phyloP scores from a whole-genome alignment of 2,797 vertebrate genomes.

The Acrossocheilus wenchowensis region DNA sequence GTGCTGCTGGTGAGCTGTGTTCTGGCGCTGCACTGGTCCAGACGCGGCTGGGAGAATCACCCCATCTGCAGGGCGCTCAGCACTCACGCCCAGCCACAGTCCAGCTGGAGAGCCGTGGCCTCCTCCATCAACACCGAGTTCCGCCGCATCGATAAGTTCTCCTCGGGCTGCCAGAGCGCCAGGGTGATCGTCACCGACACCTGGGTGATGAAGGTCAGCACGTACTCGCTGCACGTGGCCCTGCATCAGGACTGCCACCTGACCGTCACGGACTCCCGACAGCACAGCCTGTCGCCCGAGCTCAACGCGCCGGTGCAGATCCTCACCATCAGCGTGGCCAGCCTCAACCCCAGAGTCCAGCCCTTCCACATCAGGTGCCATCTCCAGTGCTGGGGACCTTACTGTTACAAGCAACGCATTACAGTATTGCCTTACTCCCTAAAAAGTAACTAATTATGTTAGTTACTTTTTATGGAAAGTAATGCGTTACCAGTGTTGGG shows the following conservation, averaged over 20 bases:
- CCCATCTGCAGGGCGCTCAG: slow-evolving; percentile 81
- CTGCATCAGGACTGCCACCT: slow-evolving; percentile 88
- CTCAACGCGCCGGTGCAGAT: slow-evolving; percentile 86
- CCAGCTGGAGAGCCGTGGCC: slow-evolving; percentile 84
- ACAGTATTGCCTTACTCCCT: no score
- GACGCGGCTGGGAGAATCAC: slow-evolving; percentile 82
- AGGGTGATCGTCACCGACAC: slow-evolving; percentile 91
- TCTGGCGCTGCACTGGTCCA: slow-evolving; percentile 86
- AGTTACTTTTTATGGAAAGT: no score
- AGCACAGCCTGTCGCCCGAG: slow-evolving; percentile 88
- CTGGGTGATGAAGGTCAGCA: slow-evolving; percentile 94
- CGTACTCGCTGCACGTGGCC: slow-evolving; percentile 85
- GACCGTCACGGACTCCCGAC: slow-evolving; percentile 85
- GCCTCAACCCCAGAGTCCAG: slow-evolving; percentile 79
- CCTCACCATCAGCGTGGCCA: slow-evolving; percentile 87
- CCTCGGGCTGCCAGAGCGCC: slow-evolving; percentile 84
- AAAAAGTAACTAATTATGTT: no score
- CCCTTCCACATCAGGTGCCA: slow-evolving; percentile 76
- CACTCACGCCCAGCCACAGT: slow-evolving; percentile 76
- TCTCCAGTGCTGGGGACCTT: no score
- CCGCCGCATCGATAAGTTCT: slow-evolving; percentile 92
- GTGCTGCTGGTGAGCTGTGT: slow-evolving; percentile 75
- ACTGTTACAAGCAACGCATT: no score
- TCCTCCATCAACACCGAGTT: slow-evolving; percentile 90
- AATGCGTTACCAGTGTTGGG: no score